Evolutionary conservation across 2,113 vertebrate species (phyloP), one percentile per base, ranked within the genome.

Genomic region (Neolamprologus fasciatus): DNA sequence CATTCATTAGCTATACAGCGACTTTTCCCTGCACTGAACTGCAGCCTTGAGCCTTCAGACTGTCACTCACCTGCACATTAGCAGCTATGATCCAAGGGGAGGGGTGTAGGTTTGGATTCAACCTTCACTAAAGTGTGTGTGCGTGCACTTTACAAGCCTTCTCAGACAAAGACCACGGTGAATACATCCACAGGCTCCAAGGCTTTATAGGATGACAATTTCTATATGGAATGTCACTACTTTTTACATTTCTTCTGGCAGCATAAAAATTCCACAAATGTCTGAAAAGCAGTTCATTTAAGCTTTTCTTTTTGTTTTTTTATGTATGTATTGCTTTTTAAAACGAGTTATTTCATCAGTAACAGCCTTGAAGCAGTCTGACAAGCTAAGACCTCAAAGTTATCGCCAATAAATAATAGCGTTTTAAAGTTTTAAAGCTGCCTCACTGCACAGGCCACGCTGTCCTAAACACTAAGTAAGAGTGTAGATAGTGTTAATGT

Each of bases 41-140:
- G 76, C 61, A 87, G 89, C 91, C 90, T 93, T 93, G 89, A 88
- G 86, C 86, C 89, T n/a, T 61, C 63, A 87, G 82, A 37, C 53
- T 81, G 50, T 33, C 26, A 33, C 57, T 89, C 58, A 55, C 26
- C 61, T 71, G 37, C 42, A 28, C 19, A 66, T 83, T 71, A 12
- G 5, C 23, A 21, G 61, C 40, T 11, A 37, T 54, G 53, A 58
- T 71, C 26, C 23, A n/a, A n/a, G 45, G 71, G 16, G 26, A 28
- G 26, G 23, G 2, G 45, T 81, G 57, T 35, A 21, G 58, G 19
- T 61, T 84, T 73, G 9, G 37, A 50, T 89, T 31, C 7, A 76
- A 80, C 68, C 53, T 82, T 89, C 79, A 17, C 21, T n/a, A 8
- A 54, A 85, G 14, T 78, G 45, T 51, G 19, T 81, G 28, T 76